Evolutionary conservation across 2,797 vertebrate genomes (phyloP), one percentile per base, ranked within the genome.

Genomic region (Cirrhinus mrigala): DNA sequence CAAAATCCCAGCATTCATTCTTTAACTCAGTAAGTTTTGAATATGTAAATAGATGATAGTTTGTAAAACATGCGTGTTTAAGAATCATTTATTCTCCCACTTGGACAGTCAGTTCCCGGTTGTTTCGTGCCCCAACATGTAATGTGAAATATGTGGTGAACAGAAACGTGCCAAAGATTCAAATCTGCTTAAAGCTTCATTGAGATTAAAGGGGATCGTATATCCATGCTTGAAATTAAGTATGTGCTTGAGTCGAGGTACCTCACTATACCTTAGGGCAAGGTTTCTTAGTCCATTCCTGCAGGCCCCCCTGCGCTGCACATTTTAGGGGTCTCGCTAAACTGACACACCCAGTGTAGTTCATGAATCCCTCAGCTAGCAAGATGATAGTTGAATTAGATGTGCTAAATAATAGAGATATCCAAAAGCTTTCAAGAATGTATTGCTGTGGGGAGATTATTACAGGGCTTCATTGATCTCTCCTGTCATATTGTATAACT

Each of bases 61-160:
- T 60, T 73, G 40, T 8, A 33, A 27, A 82, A 46, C 11, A 20
- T 1, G 37, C 58, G 29, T 82, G 69, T 56, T 46, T 44, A 27
- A 20, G 22, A 71, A 52, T 44, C 3, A 37, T 62, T 62, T 54
- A 46, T 66, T 66, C n/a, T 73, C 6, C 18, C 6, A 79, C 48
- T 14, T 75, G n/a, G 71, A 50, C 70, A 75, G 64, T 94, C 92
- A 93, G 91, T 87, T 88, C 90, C 91, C 89, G 80, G 87, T 83
- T 88, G 84, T 22, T 92, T 96, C 96, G 84, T 92, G 96, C 96
- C 94, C 89, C 70, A 87, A 95, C 96, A 95, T 44, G 96, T 94
- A 88, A 85, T n/a, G 79, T 86, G 84, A 93, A 93, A 90, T 93
- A 92, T 93, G 91, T 77, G 88, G 62, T 91, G 88, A 88, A 90